Evolutionary conservation across 2,797 vertebrate species (phyloP).

Genomic region (Chrosomus eos): DNA sequence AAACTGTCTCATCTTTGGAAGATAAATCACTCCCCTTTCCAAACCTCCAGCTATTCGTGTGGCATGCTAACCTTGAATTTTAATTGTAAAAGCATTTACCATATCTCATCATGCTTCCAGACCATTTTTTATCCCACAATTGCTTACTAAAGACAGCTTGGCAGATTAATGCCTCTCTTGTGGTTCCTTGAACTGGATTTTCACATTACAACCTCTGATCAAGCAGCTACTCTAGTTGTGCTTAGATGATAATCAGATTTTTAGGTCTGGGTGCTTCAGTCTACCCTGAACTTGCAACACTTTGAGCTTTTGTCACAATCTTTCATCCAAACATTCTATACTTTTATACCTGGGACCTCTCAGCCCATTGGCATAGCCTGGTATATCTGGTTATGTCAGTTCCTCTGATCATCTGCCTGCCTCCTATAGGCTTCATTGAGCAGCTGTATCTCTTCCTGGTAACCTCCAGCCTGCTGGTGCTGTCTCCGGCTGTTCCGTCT

Average conservation of each 20-base stretch:
- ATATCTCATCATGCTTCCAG: not conserved
- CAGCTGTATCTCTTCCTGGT: conserved; percentile 95
- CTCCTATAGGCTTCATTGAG: conserved; percentile 91
- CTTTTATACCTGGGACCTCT: not conserved
- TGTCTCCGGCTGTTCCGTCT: conserved; percentile 91
- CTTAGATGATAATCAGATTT: not conserved
- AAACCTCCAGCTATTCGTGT: not conserved
- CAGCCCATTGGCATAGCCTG: not conserved
- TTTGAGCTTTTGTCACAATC: not conserved
- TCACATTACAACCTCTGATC: not conserved
- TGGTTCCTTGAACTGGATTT: conserved; percentile 12
- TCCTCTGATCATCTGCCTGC: conserved; percentile 72
- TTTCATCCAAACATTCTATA: not conserved
- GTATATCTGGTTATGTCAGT: conserved; percentile 59
- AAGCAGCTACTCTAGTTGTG: not conserved
- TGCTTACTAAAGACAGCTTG: not conserved
- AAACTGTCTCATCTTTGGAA: not conserved
- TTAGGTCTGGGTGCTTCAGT: conserved; percentile 14
- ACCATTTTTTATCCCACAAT: not conserved
- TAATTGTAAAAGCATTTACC: not conserved
- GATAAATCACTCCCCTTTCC: not conserved
- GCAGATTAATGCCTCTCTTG: not conserved
- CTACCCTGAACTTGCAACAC: not conserved
- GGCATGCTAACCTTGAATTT: not conserved
- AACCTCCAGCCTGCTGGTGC: conserved; percentile 81